A percentile compares a stretch with the other conserved stretches of the same genome.
These are phyloP conservation scores for Mimachlamys varia DNA, from an alignment of 2,888 invertebrate genomes.

Conservation along the genomic window DNA sequence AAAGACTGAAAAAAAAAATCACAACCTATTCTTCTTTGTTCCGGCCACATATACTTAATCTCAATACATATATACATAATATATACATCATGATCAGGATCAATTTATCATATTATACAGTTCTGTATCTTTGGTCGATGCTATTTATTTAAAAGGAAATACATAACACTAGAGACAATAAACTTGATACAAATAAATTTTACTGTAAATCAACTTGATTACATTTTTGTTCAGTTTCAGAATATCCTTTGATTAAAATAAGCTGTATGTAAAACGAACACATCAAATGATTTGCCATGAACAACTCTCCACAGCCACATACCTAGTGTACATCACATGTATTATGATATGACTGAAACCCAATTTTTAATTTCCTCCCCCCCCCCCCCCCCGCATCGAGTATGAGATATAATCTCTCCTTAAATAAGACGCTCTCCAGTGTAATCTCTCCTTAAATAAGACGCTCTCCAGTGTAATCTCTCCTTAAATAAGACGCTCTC, in stretches of 20 bases:
- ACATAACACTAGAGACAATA: no score
- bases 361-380: no score
- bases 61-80: neutral
- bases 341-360: no score
- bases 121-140: neutral
- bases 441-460: conserved; percentile 53
- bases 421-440: conserved; percentile 62
- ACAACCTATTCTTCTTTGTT: neutral
- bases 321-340: no score
- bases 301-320: no score
- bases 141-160: neutral
- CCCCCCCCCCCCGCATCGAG: no score
- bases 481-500: conserved; percentile 59
- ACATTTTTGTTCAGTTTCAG: neutral
- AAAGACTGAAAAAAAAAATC: neutral
- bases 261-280: no score
- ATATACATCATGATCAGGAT: no score
- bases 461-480: conserved; percentile 56
- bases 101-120: neutral
- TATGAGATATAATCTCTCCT: no score
- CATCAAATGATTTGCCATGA: no score
- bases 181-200: no score
- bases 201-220: neutral
- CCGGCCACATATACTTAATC: neutral
- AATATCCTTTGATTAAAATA: no score